Evolutionary conservation across 2,113 vertebrate genomes (phyloP), one percentile per base, ranked within the genome.

Genomic region (Pongo pygmaeus): DNA sequence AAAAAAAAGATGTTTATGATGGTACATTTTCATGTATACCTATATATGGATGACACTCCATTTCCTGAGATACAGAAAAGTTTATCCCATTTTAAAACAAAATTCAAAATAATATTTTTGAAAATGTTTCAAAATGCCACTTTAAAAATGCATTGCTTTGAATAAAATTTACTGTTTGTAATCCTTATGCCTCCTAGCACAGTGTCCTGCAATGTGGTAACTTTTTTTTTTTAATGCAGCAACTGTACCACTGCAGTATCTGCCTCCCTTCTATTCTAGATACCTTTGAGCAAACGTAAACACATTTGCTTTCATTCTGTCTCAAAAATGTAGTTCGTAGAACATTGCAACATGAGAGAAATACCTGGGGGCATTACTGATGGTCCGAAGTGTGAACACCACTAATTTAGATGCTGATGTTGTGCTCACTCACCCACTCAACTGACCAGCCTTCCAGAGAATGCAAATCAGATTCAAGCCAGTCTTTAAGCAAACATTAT

Each of bases 51-150:
- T 22, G 11, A 23, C 59, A 9, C 6, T 52, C 38, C 25, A 43
- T 50, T 74, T 93, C 48, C 69, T 83, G 79, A 81, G 27, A 32
- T 86, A 32, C 22, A 14, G 55, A 27, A 67, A 75, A 14, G 52
- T 83, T 78, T 43, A 32, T 94, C 78, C 84, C 92, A 35, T 64
- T 93, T 84, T 86, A 50, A 94, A 81, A 89, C 4, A 91, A 67
- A 93, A 69, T 83, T 72, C 75, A 72, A 87, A 88, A 35, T 92
- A 64, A 48, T 52, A n/a, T 35, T 92, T 95, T 67, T 72, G n/a
- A 67, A 91, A 91, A 64, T 64, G 20, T 50, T 67, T 92, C 43
- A 84, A 59, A 91, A n/a, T 77, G 5, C 5, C 22, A 8, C 10
- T 55, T 81, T 59, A 38, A 80, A 87, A 72, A 74, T 75, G 12